A percentile compares a stretch with the other conserved stretches of the same genome.
These are phyloP conservation scores for Tethea ocularis DNA, from an alignment of 2,888 invertebrate species.

Conservation along the genomic window DNA sequence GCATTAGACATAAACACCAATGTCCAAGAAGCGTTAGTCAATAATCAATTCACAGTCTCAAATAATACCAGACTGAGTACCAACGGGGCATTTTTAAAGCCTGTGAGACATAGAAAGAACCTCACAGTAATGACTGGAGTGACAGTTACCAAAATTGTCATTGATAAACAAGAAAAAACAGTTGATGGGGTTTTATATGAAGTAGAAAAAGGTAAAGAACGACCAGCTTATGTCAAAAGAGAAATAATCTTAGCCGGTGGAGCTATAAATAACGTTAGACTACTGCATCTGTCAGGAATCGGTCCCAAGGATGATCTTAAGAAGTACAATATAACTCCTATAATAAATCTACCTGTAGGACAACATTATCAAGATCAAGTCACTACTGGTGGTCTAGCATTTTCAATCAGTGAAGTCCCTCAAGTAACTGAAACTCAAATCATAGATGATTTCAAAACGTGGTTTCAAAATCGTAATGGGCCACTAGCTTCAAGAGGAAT, in stretches of 20 bases:
- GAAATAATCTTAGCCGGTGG: slow-evolving; percentile 72
- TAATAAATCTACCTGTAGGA: slow-evolving; percentile 71
- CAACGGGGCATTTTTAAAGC: slow-evolving; percentile 71
- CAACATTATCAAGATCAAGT: slow-evolving; percentile 77
- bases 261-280: slow-evolving; percentile 74
- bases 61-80: slow-evolving; percentile 77
- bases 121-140: slow-evolving; percentile 68
- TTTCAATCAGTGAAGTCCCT: slow-evolving; percentile 62
- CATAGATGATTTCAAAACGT: slow-evolving; percentile 72
- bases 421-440: slow-evolving; percentile 62
- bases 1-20: slow-evolving; percentile 72
- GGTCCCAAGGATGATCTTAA: slow-evolving; percentile 67
- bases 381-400: slow-evolving; percentile 72
- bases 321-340: slow-evolving; percentile 63
- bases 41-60: slow-evolving; percentile 68
- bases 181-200: slow-evolving; percentile 73
- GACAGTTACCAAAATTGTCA: slow-evolving; percentile 68
- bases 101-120: slow-evolving; percentile 70
- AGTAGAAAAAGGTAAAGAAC: slow-evolving; percentile 70
- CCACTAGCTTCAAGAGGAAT: slow-evolving; percentile 74
- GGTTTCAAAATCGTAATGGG: slow-evolving; percentile 72
- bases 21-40: slow-evolving; percentile 69
- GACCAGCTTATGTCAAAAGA: slow-evolving; percentile 68
- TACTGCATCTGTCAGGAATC: slow-evolving; percentile 73
- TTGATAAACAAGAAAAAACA: slow-evolving; percentile 67